Evolutionary conservation across 2,888 invertebrate species (phyloP), one percentile per base, ranked within the genome.

Genomic region (Tenthredo notha): DNA sequence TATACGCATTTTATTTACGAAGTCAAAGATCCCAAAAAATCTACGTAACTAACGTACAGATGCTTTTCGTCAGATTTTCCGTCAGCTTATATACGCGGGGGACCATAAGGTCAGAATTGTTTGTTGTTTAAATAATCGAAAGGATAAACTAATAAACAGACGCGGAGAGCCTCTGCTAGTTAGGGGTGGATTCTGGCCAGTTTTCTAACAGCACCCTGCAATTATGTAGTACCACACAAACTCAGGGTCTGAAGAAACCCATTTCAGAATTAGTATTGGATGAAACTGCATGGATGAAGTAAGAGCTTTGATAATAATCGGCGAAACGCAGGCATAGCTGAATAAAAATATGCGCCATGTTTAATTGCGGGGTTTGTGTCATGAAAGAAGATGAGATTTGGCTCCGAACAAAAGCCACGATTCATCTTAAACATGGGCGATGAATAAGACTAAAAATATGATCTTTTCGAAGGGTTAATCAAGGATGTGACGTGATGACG

Each of bases 171-270:
- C 87, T 43, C 87, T 87, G 87, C 84, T 47, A 65, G 78, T 65
- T 83, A 77, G 86, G 87, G 87, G 86, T 87, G 85, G 86, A 86
- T 88, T 85, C 86, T 85, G 77, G 84, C 85, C 67, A 86, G 86
- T 85, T 85, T 54, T 75, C 54, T 84, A 80, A 82, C 83, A 86
- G 85, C 86, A 88, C 86, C 88, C 89, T 87, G 87, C 87, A 89
- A 89, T 89, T 89, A 89, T 87, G 85, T 86, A 54, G 21, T 58
- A 80, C 83, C 80, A 80, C 85, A 84, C 84, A 67, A 75, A 67
- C 74, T 40, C 78, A 65, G 40, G 40, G 85, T 58, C 86, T 85
- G 25, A 10, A 54, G 54, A 54, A n/a, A 85, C 86, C 86, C 75
- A 86, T 87, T 87, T 86, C 87, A 21, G n/a, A 33, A 58, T 18